Evolutionary conservation across 2,888 invertebrate species (phyloP).

Genomic region (Conistra vaccinii): DNA sequence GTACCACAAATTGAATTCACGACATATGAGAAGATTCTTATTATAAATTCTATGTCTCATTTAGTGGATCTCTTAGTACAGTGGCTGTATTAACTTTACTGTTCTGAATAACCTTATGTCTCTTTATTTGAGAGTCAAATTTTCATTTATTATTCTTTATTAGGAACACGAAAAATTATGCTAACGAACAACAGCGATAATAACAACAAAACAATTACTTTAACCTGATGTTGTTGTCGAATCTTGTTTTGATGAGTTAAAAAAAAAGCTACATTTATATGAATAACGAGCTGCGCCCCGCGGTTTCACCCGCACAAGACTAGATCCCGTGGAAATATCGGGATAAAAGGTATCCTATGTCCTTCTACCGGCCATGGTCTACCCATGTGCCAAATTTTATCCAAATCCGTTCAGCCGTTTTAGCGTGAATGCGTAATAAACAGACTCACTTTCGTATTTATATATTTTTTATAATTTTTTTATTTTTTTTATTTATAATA

Average conservation of each 20-base stretch:
- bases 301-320: too few relatives aligned
- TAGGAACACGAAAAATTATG: not conserved
- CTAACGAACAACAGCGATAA: not conserved
- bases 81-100: constrained; percentile 10
- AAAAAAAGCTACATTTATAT: too few relatives aligned
- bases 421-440: too few relatives aligned
- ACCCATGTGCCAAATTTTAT: too few relatives aligned
- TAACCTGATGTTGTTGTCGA: not conserved
- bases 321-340: too few relatives aligned
- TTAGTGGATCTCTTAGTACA: constrained; percentile 41
- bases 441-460: too few relatives aligned
- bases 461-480: too few relatives aligned
- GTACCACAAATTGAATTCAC: constrained; percentile 61
- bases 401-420: too few relatives aligned
- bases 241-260: not conserved
- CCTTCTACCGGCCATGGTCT: too few relatives aligned
- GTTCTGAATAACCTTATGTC: constrained; percentile 5
- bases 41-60: constrained; percentile 57
- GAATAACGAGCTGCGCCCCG: not conserved
- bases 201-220: not conserved
- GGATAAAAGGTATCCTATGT: too few relatives aligned
- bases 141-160: not conserved
- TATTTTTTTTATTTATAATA: too few relatives aligned
- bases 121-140: not conserved
- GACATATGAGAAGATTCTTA: constrained; percentile 58